Conservation (phyloP, 2,113 vertebrate species). For the Clupea harengus region DNA sequence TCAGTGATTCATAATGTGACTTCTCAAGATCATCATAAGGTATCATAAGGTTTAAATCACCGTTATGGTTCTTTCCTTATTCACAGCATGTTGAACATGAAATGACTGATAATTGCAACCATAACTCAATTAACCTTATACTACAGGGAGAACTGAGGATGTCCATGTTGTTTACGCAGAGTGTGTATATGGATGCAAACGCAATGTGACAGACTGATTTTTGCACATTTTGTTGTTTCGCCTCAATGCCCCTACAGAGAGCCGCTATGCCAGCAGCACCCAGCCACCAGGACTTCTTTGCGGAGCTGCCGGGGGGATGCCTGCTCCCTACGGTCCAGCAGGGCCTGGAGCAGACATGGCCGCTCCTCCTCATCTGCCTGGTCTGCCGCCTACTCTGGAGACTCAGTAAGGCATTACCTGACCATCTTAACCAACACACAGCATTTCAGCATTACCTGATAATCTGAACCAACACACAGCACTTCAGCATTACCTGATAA, state of each 20-base stretch:
- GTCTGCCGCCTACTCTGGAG: conserved; percentile 77
- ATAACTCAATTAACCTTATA: not conserved
- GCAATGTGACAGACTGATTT: conserved; percentile 59
- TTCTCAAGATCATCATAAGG: too few relatives aligned
- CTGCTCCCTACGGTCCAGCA: conserved; percentile 78
- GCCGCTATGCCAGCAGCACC: not conserved
- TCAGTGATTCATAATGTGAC: not conserved
- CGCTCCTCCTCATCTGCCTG: conserved; percentile 81
- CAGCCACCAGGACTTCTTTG: conserved; percentile 74
- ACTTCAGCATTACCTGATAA: not conserved
- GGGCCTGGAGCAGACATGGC: conserved; percentile 81
- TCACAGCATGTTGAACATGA: not conserved
- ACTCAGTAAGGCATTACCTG: conserved; percentile 69
- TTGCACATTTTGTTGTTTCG: conserved; percentile 64
- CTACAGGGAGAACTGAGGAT: too few relatives aligned
- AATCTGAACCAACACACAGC: not conserved
- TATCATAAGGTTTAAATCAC: not conserved
- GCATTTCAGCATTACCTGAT: too few relatives aligned
- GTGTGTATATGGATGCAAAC: too few relatives aligned
- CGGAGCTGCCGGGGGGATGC: conserved; percentile 80
- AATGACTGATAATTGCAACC: not conserved
- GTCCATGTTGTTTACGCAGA: too few relatives aligned
- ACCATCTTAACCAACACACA: not conserved
- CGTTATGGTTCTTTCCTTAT: not conserved
- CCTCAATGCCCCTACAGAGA: not conserved